Percentiles rank a stretch among this genome's conserved stretches.
These are phyloP conservation scores for Forbesichthys papilliferus DNA, from an alignment of 2,113 vertebrate species.

Conservation along the genomic window DNA sequence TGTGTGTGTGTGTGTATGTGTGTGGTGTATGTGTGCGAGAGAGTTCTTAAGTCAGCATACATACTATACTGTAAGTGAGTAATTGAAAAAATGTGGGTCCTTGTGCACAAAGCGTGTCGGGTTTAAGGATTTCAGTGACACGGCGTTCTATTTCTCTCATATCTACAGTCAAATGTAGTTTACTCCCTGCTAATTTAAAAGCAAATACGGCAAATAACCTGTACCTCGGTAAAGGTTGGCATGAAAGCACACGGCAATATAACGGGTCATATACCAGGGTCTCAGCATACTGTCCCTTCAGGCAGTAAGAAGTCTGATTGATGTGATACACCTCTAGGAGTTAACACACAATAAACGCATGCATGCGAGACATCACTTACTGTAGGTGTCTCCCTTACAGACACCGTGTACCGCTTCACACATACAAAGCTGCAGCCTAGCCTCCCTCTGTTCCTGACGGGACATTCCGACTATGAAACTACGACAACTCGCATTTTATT, in stretches of 20 bases:
- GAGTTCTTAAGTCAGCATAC: slow-evolving; percentile 25
- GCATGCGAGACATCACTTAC: slow-evolving; percentile 44
- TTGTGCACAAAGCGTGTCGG: too few species aligned
- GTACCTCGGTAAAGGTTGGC: background rate
- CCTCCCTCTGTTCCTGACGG: background rate
- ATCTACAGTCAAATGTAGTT: too few species aligned
- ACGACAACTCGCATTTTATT: background rate
- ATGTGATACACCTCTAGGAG: slow-evolving; percentile 50
- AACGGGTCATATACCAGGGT: background rate
- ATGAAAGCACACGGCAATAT: background rate
- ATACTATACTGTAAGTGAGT: slow-evolving; percentile 4
- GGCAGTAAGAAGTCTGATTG: slow-evolving; percentile 32
- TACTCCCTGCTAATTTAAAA: too few species aligned
- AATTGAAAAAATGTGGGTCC: too few species aligned
- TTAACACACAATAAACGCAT: slow-evolving; percentile 58
- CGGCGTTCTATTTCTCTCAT: too few species aligned
- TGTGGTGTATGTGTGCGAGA: slow-evolving; percentile 8
- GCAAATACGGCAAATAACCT: too few species aligned
- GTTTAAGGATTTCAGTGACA: too few species aligned
- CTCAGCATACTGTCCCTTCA: background rate
- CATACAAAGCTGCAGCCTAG: slow-evolving; percentile 6
- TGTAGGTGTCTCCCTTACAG: slow-evolving; percentile 20
- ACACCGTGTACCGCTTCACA: slow-evolving; percentile 13
- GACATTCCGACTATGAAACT: slow-evolving; percentile 4
- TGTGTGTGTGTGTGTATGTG: slow-evolving; percentile 12